Percentiles rank a stretch among this genome's conserved stretches.
Evolutionary conservation across 2,113 vertebrate species (phyloP).

Genomic region (Rhinoptilus africanus): DNA sequence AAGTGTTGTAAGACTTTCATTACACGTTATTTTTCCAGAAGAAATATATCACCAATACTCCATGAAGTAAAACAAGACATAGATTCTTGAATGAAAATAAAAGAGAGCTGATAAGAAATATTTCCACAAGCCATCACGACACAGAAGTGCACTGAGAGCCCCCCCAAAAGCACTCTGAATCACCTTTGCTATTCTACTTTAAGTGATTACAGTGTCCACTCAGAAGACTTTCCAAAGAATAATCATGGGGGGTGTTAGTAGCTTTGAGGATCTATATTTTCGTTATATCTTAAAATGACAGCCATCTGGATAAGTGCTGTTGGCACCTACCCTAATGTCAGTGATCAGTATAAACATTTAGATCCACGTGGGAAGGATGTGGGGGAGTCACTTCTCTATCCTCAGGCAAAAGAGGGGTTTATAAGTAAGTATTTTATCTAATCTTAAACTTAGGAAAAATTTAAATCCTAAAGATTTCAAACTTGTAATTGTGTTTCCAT

Average conservation of each 20-base stretch:
- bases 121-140: not conserved
- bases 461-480: not conserved
- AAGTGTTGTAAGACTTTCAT: not conserved
- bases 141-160: not conserved
- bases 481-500: not conserved
- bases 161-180: not conserved
- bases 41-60: not conserved
- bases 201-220: not conserved
- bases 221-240: not conserved
- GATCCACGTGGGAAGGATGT: not conserved
- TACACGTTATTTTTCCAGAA: not conserved
- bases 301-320: not conserved
- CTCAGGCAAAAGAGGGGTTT: not conserved
- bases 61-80: not conserved
- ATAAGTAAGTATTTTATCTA: not conserved
- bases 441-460: not conserved
- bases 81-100: not conserved
- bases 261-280: not conserved
- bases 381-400: not conserved
- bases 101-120: not conserved
- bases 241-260: not conserved
- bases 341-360: not conserved
- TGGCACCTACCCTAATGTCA: not conserved
- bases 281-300: not conserved
- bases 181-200: not conserved